Evolutionary conservation across 2,888 invertebrate species (phyloP).

Genomic region (Cordilura impudica): DNA sequence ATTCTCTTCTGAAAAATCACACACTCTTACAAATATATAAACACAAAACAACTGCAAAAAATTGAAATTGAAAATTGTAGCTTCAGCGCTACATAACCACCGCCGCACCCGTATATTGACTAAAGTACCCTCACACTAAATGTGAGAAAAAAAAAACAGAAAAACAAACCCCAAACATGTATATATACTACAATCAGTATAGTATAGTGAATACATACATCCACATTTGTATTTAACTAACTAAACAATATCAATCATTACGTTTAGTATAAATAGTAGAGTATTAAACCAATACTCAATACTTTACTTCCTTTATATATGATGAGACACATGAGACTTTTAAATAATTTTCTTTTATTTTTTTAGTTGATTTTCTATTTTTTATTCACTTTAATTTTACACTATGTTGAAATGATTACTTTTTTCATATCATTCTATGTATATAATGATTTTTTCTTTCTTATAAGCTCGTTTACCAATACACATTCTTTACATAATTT

Average conservation of each 20-base stretch:
- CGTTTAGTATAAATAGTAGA: conserved; percentile 4
- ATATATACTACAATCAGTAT: conserved; percentile 6
- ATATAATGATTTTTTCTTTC: neutral
- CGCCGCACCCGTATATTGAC: conserved; percentile 57
- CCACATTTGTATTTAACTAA: conserved; percentile 25
- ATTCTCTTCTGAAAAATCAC: neutral
- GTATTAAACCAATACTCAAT: conserved; percentile 13
- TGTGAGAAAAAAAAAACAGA: conserved; percentile 9
- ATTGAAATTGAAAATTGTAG: conserved; percentile 5
- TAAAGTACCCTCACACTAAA: conserved; percentile 32
- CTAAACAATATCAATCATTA: neutral
- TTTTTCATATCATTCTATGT: conserved; percentile 4
- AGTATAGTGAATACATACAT: conserved; percentile 15
- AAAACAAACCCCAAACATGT: conserved; percentile 43
- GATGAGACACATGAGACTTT: neutral
- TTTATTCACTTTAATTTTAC: neutral
- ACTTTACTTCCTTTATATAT: conserved; percentile 33
- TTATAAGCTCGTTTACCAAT: conserved; percentile 38
- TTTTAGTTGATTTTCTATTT: neutral
- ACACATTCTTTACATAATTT: conserved; percentile 59
- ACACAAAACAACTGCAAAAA: neutral
- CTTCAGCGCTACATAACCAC: conserved; percentile 25
- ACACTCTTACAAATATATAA: neutral
- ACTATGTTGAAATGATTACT: conserved; percentile 24
- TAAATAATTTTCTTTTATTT: neutral